phyloP scores from a whole-genome alignment of 2,888 invertebrate species.

The Agrilus cyanescens region DNA sequence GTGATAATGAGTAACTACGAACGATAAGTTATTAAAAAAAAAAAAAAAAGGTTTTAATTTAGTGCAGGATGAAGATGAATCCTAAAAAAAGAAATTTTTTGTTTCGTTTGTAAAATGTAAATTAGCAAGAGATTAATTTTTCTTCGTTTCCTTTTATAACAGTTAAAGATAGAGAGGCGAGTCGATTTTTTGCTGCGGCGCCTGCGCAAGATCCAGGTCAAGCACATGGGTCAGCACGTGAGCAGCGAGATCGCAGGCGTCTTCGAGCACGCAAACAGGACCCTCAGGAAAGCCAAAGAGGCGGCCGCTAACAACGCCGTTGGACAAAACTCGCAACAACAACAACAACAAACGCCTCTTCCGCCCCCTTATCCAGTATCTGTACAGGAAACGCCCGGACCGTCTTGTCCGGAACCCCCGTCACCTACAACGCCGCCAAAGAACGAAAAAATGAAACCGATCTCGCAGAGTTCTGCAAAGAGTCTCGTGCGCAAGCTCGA shows the following conservation, averaged over 20 bases:
- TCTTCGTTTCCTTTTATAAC: slow-evolving; percentile 23
- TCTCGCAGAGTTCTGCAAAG: slow-evolving; percentile 43
- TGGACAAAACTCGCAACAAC: not conserved
- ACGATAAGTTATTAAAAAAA: too few species aligned
- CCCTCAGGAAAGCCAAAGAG: slow-evolving; percentile 26
- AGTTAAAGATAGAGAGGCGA: slow-evolving; percentile 53
- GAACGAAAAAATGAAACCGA: slow-evolving; percentile 32
- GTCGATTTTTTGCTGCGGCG: slow-evolving; percentile 62
- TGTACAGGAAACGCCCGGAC: too few species aligned
- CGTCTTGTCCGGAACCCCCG: too few species aligned
- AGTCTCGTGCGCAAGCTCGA: slow-evolving; percentile 44
- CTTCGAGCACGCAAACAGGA: slow-evolving; percentile 58
- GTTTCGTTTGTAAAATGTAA: too few species aligned
- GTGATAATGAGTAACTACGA: too few species aligned
- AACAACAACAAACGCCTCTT: slow-evolving; percentile 2
- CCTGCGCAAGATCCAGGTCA: slow-evolving; percentile 63
- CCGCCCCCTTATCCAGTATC: too few species aligned
- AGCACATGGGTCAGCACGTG: slow-evolving; percentile 62
- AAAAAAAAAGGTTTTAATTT: too few species aligned
- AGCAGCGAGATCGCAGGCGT: slow-evolving; percentile 70
- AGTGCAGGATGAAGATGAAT: too few species aligned
- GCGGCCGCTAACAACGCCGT: not conserved
- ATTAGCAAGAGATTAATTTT: too few species aligned
- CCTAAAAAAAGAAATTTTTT: too few species aligned
- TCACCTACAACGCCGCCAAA: not conserved